These are phyloP conservation scores for Rhyacichthys aspro DNA, from an alignment of 2,797 vertebrate genomes.

Conservation along the genomic window DNA sequence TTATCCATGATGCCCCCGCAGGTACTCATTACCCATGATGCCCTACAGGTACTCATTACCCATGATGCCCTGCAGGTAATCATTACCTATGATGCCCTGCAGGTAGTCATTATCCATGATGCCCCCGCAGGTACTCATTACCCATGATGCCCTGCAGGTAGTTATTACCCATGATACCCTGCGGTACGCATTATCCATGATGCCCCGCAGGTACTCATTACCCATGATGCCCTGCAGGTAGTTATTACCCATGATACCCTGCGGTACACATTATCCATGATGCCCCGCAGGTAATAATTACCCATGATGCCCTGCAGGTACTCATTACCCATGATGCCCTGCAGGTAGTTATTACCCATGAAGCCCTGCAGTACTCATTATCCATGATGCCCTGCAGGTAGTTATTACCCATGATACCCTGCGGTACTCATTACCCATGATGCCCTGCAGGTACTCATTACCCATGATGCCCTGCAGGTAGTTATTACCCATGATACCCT, in stretches of 20 bases:
- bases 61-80: not conserved
- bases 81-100: constrained; percentile 1
- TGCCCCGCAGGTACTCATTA: not conserved
- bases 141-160: not conserved
- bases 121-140: too few relatives aligned
- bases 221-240: not conserved
- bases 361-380: not conserved
- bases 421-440: constrained; percentile 13
- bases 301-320: not conserved
- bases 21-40: constrained; percentile 11
- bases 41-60: constrained; percentile 7
- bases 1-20: constrained; percentile 3
- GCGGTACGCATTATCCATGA: constrained; percentile 12
- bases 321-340: constrained; percentile 3
- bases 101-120: constrained; percentile 13
- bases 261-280: constrained; percentile 12
- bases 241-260: constrained; percentile 1
- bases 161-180: constrained; percentile 1
- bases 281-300: not conserved
- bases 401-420: constrained; percentile 1
- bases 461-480: not conserved
- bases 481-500: constrained; percentile 1
- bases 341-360: constrained; percentile 12
- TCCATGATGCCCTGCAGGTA: not conserved
- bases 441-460: not conserved